These are phyloP conservation scores for Nephrotoma flavescens DNA, from an alignment of 2,888 invertebrate species.

Conservation along the genomic window DNA sequence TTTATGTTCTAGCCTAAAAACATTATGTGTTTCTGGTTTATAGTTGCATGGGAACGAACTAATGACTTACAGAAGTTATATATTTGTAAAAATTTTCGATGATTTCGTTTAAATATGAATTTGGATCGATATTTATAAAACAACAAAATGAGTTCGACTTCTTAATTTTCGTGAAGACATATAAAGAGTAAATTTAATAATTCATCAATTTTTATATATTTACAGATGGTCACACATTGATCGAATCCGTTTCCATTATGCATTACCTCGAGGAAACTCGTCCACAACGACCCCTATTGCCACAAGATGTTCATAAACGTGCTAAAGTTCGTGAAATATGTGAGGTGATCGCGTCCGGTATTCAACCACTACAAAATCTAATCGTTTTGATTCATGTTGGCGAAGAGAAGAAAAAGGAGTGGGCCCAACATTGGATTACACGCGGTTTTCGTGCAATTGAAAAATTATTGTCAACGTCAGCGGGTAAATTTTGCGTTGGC, in stretches of 20 bases:
- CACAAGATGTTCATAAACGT: constrained; percentile 73
- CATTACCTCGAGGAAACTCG: constrained; percentile 91
- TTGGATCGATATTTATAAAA: no score
- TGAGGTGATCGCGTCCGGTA: constrained; percentile 84
- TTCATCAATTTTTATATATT: neutral
- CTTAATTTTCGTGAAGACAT: no score
- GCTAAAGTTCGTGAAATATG: constrained; percentile 88
- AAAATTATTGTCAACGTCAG: constrained; percentile 63
- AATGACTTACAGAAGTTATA: no score
- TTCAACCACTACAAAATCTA: constrained; percentile 92
- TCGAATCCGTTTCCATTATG: constrained; percentile 74
- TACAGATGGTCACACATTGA: constrained; percentile 53
- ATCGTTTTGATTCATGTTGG: constrained; percentile 75
- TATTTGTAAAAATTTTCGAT: no score
- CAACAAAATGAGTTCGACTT: no score
- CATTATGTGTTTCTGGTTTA: no score
- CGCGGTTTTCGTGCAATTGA: constrained; percentile 84
- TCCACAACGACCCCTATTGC: constrained; percentile 72
- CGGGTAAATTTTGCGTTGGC: constrained; percentile 87
- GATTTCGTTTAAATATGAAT: no score
- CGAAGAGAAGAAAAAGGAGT: constrained; percentile 78
- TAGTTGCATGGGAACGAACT: no score
- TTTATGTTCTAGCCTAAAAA: no score
- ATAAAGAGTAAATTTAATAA: neutral
- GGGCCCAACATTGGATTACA: constrained; percentile 88